phyloP scores from a whole-genome alignment of 2,888 invertebrate species.

The Neoascia interrupta region DNA sequence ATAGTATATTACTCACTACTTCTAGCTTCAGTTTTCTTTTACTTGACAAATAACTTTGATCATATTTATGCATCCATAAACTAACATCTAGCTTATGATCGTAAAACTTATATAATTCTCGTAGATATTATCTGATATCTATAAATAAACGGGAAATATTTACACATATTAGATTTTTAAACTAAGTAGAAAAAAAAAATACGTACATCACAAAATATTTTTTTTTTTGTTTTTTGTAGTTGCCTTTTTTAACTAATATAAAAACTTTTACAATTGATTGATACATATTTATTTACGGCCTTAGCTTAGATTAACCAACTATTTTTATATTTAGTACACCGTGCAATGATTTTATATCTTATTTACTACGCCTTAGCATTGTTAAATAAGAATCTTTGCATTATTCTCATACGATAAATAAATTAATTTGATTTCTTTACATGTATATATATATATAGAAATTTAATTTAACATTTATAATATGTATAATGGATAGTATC shows the following conservation, averaged over 20 bases:
- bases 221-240: slow-evolving; percentile 13
- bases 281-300: slow-evolving; percentile 34
- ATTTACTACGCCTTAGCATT: slow-evolving; percentile 1
- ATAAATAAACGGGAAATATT: slow-evolving; percentile 48
- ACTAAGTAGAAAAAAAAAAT: slow-evolving; percentile 13
- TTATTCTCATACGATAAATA: slow-evolving; percentile 65
- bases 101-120: slow-evolving; percentile 44
- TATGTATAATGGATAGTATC: slow-evolving; percentile 71
- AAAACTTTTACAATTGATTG: slow-evolving; percentile 51
- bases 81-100: slow-evolving; percentile 50
- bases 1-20: slow-evolving; percentile 41
- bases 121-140: slow-evolving; percentile 38
- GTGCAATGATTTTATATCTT: slow-evolving; percentile 31
- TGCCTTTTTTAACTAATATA: slow-evolving; percentile 15
- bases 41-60: slow-evolving; percentile 56
- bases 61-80: slow-evolving; percentile 48
- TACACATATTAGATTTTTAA: slow-evolving; percentile 45
- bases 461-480: slow-evolving; percentile 62
- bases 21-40: slow-evolving; percentile 47
- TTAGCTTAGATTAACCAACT: slow-evolving; percentile 20
- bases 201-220: slow-evolving; percentile 62
- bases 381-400: slow-evolving; percentile 38
- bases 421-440: slow-evolving; percentile 61
- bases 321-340: slow-evolving; percentile 25
- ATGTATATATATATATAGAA: slow-evolving; percentile 33